Conservation (phyloP, 2,797 vertebrate species). For the Pantherophis alleghaniensis region DNA sequence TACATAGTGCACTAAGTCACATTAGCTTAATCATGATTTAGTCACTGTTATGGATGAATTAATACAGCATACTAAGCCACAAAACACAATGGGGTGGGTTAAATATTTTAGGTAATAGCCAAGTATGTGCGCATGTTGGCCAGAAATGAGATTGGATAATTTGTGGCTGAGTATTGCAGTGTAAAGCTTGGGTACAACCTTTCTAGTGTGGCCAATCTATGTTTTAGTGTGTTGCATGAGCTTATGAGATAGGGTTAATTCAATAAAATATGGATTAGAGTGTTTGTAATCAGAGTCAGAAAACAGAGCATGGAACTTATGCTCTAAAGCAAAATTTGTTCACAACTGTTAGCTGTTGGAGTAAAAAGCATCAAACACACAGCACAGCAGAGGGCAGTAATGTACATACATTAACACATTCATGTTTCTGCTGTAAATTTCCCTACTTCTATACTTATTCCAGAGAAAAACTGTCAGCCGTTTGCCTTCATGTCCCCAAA, state of each 20-base stretch:
- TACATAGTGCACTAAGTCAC: not conserved
- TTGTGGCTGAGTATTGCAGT: not conserved
- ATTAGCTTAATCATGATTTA: not conserved
- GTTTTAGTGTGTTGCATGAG: not conserved
- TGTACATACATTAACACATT: not conserved
- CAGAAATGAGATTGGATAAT: not conserved
- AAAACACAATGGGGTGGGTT: not conserved
- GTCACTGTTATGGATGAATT: not conserved
- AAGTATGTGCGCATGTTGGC: not conserved
- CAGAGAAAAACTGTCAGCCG: not conserved
- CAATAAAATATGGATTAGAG: not conserved
- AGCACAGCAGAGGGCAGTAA: slow-evolving; percentile 23
- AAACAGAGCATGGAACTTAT: not conserved
- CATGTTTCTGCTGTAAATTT: not conserved
- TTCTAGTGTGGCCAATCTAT: not conserved
- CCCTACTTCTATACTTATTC: not conserved
- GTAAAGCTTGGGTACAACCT: not conserved
- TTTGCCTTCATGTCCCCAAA: not conserved
- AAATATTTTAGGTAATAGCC: not conserved
- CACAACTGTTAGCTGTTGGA: not conserved
- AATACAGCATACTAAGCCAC: not conserved
- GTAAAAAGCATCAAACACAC: not conserved
- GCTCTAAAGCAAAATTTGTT: not conserved
- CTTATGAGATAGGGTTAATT: not conserved
- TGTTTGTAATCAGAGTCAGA: not conserved